These are phyloP conservation scores for Rhineura floridana DNA, from an alignment of 2,113 vertebrate species.

Conservation along the genomic window DNA sequence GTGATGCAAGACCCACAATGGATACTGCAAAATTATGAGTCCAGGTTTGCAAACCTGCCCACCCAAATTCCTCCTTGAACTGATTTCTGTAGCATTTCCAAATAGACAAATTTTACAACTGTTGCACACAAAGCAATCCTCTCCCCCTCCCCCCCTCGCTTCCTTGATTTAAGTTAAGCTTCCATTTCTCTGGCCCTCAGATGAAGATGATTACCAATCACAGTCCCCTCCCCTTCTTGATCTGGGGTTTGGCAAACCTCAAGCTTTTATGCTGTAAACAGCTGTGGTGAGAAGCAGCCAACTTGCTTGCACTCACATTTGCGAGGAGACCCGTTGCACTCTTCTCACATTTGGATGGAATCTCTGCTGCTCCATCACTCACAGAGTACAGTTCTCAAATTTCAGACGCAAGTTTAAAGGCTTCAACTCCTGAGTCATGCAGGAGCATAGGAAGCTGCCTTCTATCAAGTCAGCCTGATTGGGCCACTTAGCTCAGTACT, in stretches of 20 bases:
- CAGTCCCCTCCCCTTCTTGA: background rate
- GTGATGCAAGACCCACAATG: background rate
- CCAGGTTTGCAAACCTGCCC: background rate
- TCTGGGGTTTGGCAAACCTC: background rate
- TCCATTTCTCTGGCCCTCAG: slow-evolving; percentile 40
- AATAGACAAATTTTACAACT: background rate
- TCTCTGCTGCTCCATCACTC: slow-evolving; percentile 36
- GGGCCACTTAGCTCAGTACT: no score
- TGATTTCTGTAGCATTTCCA: background rate
- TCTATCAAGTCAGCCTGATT: no score
- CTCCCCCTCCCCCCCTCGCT: background rate
- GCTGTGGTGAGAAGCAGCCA: slow-evolving; percentile 24
- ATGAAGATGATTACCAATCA: background rate
- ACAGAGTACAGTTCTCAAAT: slow-evolving; percentile 26
- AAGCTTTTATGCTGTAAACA: slow-evolving; percentile 32
- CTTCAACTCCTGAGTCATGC: no score
- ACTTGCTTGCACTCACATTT: background rate
- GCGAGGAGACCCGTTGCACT: slow-evolving; percentile 10
- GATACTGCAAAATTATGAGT: background rate
- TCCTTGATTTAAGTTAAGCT: background rate
- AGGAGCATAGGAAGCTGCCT: no score
- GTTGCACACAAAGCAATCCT: no score
- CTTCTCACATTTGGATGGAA: slow-evolving; percentile 49
- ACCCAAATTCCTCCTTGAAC: background rate
- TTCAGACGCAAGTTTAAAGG: slow-evolving; percentile 2